Conservation (phyloP, 2,113 vertebrate species). For the Pygoscelis adeliae region DNA sequence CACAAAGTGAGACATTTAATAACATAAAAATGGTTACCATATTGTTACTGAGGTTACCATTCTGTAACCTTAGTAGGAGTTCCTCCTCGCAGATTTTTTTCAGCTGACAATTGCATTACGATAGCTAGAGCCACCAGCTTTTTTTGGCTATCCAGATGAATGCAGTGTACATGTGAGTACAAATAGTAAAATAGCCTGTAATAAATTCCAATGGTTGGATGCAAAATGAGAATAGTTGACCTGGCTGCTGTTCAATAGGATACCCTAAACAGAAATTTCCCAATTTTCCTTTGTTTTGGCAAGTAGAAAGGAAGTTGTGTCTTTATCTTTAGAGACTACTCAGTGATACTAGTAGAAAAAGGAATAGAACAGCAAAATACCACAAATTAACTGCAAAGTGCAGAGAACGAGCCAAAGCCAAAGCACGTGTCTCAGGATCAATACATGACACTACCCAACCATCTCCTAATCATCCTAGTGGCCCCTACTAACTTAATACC, state of each 20-base stretch:
- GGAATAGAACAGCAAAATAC: neutral
- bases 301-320: neutral
- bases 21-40: neutral
- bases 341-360: neutral
- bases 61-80: conserved; percentile 6
- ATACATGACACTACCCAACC: neutral
- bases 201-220: neutral
- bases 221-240: neutral
- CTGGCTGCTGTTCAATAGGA: neutral
- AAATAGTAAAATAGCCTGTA: neutral
- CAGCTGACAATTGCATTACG: neutral
- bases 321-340: neutral
- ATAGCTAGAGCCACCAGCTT: neutral
- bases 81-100: neutral
- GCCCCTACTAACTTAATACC: neutral
- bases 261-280: neutral
- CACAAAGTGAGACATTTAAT: neutral
- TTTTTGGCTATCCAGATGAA: conserved; percentile 13
- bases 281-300: neutral
- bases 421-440: neutral
- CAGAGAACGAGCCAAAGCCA: neutral
- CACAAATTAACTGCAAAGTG: neutral
- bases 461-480: neutral
- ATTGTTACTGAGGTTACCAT: neutral
- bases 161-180: neutral